Percentiles rank a stretch among this genome's conserved stretches.
Evolutionary conservation across 2,888 invertebrate genomes (phyloP).

Genomic region (Agonopterix subpropinquella): DNA sequence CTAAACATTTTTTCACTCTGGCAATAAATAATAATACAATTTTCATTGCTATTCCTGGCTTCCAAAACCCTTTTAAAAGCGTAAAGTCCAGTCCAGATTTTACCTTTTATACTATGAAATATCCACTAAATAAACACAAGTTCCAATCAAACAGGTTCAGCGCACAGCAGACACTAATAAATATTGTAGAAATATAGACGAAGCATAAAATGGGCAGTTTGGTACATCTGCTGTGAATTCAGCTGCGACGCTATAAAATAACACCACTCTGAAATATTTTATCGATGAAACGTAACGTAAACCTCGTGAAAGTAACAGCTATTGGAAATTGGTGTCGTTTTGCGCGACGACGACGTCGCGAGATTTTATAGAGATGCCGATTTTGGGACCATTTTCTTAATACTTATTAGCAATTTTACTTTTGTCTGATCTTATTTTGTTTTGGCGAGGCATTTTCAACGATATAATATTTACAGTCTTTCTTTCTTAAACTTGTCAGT

Average conservation of each 20-base stretch:
- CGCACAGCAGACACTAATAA: constrained; percentile 22
- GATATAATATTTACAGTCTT: too few relatives aligned
- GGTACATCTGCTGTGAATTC: constrained; percentile 24
- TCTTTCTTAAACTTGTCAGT: too few relatives aligned
- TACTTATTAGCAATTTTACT: not conserved
- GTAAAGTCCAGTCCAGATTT: not conserved
- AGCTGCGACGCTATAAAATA: constrained; percentile 27
- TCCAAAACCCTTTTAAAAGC: too few relatives aligned
- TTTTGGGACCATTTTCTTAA: not conserved
- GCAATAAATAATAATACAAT: too few relatives aligned
- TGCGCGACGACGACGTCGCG: constrained; percentile 2
- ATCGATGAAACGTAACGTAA: constrained; percentile 32
- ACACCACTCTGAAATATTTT: constrained; percentile 32
- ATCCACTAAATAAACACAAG: not conserved
- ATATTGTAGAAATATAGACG: constrained; percentile 24
- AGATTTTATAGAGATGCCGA: not conserved
- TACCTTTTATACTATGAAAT: too few relatives aligned
- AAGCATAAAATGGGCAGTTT: constrained; percentile 28
- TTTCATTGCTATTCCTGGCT: too few relatives aligned
- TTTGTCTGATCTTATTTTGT: too few relatives aligned
- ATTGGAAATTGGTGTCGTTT: constrained; percentile 24
- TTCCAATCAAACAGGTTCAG: constrained; percentile 11
- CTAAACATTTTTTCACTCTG: too few relatives aligned
- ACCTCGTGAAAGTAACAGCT: constrained; percentile 30
- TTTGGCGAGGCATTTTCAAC: too few relatives aligned